Percentiles rank a stretch among this genome's conserved stretches.
phyloP scores from a whole-genome alignment of 2,113 vertebrate species.

The Poeciliopsis retropinna region DNA sequence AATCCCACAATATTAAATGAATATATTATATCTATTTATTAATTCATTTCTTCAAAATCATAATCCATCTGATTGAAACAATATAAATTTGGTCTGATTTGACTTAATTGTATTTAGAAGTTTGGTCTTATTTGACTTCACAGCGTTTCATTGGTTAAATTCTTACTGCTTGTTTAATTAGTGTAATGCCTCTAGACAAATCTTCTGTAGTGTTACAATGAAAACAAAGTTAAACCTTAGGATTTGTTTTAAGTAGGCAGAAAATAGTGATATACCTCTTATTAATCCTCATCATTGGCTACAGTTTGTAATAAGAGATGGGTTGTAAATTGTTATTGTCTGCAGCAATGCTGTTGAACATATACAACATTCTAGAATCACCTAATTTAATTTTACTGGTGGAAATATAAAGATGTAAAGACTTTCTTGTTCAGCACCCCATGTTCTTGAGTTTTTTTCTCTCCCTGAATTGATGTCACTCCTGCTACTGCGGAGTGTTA shows the following conservation, averaged over 20 bases:
- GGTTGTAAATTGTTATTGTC: neutral
- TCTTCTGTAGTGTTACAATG: neutral
- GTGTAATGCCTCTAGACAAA: conserved; percentile 1
- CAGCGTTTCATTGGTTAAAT: neutral
- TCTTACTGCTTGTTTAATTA: neutral
- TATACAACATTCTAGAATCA: neutral
- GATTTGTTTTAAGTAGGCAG: neutral
- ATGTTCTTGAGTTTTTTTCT: neutral
- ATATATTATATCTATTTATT: too few relatives aligned
- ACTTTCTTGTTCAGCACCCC: conserved; percentile 1
- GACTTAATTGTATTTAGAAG: too few relatives aligned
- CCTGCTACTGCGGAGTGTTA: neutral
- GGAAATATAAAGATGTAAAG: neutral
- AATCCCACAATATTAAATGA: too few relatives aligned
- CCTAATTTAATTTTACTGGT: neutral
- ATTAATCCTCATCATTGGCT: neutral
- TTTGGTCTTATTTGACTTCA: too few relatives aligned
- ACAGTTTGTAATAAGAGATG: neutral
- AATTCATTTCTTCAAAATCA: too few relatives aligned
- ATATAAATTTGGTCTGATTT: too few relatives aligned
- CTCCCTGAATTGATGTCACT: neutral
- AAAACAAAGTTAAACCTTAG: neutral
- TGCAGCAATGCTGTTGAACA: neutral
- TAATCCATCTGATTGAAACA: too few relatives aligned
- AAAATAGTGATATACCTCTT: neutral